Conservation (phyloP, 1,140 invertebrate genomes). For the Tetraneura akinire region DNA sequence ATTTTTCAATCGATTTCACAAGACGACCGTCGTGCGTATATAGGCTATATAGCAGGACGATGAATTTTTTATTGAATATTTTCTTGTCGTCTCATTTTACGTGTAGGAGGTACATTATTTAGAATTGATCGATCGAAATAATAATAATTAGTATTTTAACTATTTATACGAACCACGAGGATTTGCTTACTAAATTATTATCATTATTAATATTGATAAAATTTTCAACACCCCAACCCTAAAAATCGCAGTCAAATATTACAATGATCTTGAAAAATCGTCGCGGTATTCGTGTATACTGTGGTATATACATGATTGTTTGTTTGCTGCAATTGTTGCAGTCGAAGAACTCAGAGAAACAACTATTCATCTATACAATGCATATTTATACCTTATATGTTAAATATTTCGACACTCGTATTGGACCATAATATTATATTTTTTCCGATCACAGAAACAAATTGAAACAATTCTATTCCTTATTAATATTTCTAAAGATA, state of each 20-base stretch:
- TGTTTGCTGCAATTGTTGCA: not conserved
- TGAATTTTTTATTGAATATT: too few species aligned
- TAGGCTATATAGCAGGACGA: too few species aligned
- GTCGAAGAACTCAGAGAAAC: conserved; percentile 1
- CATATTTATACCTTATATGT: not conserved
- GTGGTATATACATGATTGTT: not conserved
- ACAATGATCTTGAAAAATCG: conserved; percentile 29
- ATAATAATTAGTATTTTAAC: not conserved
- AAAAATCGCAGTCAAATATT: not conserved
- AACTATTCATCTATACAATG: not conserved
- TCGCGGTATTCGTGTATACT: not conserved
- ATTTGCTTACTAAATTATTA: conserved; percentile 15
- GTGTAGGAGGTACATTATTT: not conserved
- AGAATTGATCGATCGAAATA: not conserved
- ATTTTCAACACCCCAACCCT: too few species aligned
- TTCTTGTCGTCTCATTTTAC: too few species aligned
- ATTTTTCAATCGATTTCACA: too few species aligned
- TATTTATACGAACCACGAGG: not conserved
- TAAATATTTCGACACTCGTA: conserved; percentile 30
- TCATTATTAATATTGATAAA: too few species aligned
- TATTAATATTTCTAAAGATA: not conserved
- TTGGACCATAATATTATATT: conserved; percentile 9
- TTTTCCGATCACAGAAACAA: conserved; percentile 9
- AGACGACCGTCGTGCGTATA: too few species aligned
- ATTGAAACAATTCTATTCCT: conserved; percentile 20